Conservation (phyloP, 2,113 vertebrate species). For the Chelonoidis abingdonii region DNA sequence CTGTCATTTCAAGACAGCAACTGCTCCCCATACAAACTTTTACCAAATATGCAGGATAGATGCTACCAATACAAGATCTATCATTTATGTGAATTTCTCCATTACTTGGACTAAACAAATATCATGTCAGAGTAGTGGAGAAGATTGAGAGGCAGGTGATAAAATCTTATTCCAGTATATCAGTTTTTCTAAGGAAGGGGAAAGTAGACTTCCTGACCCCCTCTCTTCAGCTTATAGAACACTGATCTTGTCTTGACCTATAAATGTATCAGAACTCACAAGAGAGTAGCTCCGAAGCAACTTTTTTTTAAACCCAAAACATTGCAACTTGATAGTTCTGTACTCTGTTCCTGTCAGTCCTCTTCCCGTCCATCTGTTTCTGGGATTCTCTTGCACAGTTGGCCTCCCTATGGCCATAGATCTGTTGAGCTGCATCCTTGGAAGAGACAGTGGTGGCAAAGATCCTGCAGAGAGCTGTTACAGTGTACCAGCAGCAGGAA, state of each 20-base stretch:
- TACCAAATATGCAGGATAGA: slow-evolving; percentile 69
- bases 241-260: slow-evolving; percentile 34
- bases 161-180: slow-evolving; percentile 65
- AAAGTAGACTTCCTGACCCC: slow-evolving; percentile 55
- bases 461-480: slow-evolving; percentile 72
- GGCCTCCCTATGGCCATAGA: slow-evolving; percentile 61
- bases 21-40: slow-evolving; percentile 23
- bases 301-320: slow-evolving; percentile 49
- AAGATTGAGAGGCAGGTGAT: slow-evolving; percentile 44
- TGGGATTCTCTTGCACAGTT: slow-evolving; percentile 70
- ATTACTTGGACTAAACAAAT: slow-evolving; percentile 64
- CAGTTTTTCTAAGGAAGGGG: slow-evolving; percentile 39
- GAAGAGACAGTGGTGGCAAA: slow-evolving; percentile 66
- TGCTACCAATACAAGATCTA: slow-evolving; percentile 12
- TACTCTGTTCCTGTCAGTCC: slow-evolving; percentile 18
- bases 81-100: slow-evolving; percentile 1
- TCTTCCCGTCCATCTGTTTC: slow-evolving; percentile 67
- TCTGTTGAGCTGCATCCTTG: slow-evolving; percentile 67
- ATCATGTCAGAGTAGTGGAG: slow-evolving; percentile 37
- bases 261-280: slow-evolving; percentile 59
- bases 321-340: slow-evolving; percentile 60
- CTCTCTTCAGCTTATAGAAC: slow-evolving; percentile 57
- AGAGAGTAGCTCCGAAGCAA: slow-evolving; percentile 19
- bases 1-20: slow-evolving; percentile 63
- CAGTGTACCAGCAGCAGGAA: slow-evolving; percentile 60